Evolutionary conservation across 2,888 invertebrate species (phyloP).

Genomic region (Lasioglossum leucozonium): DNA sequence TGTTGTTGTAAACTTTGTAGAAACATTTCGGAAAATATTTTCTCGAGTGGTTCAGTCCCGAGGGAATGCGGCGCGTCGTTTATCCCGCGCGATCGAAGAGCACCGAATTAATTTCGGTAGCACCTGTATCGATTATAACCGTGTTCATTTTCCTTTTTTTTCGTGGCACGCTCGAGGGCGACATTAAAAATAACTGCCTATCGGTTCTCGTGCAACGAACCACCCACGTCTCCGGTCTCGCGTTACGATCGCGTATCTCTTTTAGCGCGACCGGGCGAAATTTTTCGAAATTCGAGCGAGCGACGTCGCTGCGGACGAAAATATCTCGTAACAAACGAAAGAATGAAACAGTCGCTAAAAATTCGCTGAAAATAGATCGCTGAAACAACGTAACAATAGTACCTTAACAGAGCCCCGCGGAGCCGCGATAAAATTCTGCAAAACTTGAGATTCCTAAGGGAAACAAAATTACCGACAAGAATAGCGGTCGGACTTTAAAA

Average conservation of each 20-base stretch:
- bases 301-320: conserved; percentile 56
- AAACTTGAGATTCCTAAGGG: neutral
- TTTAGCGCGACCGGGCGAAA: conserved; percentile 58
- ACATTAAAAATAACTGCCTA: conserved; percentile 71
- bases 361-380: no score
- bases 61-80: neutral
- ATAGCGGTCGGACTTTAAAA: neutral
- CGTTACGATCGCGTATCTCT: conserved; percentile 72
- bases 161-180: conserved; percentile 44
- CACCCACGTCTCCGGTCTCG: conserved; percentile 70
- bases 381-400: no score
- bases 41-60: neutral
- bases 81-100: conserved; percentile 26
- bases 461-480: neutral
- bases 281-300: conserved; percentile 58
- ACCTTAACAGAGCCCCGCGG: neutral
- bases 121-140: conserved; percentile 60
- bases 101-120: conserved; percentile 45
- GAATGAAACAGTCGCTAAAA: neutral
- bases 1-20: no score
- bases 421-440: neutral
- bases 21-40: no score
- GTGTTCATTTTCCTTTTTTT: conserved; percentile 45
- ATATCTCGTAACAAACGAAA: conserved; percentile 63
- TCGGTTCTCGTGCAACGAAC: conserved; percentile 55